These are phyloP conservation scores for Tetranychus truncatus DNA, from an alignment of 2,888 invertebrate species.

Conservation along the genomic window DNA sequence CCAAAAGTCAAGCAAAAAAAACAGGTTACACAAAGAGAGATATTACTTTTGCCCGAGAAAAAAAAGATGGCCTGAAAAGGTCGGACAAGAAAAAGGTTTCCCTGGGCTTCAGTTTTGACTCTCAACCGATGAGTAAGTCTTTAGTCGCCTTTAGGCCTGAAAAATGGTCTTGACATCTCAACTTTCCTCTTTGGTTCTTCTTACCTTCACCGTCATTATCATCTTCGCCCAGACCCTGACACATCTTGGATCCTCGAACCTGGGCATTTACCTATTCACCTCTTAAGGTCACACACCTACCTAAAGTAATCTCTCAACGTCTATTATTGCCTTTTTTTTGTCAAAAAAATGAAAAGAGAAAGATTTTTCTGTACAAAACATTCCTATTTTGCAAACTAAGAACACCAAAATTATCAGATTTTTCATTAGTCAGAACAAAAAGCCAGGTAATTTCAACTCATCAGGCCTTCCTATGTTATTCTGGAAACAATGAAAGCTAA, in stretches of 20 bases:
- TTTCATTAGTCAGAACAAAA: too few species aligned
- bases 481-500: too few species aligned
- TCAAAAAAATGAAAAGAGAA: too few species aligned
- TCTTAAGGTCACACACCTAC: neutral
- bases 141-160: neutral
- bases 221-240: neutral
- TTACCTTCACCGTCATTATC: neutral
- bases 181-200: neutral
- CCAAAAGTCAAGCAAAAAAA: neutral
- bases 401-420: too few species aligned
- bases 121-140: neutral
- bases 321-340: neutral
- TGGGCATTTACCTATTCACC: neutral
- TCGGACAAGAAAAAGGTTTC: neutral
- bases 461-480: too few species aligned
- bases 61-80: too few species aligned
- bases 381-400: too few species aligned
- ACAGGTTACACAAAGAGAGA: neutral
- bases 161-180: neutral
- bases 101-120: neutral
- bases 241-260: neutral
- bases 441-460: too few species aligned
- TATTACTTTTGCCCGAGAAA: neutral
- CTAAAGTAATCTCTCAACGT: neutral
- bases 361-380: too few species aligned